These are phyloP conservation scores for Caradrina clavipalpis DNA, from an alignment of 2,888 invertebrate species.

Conservation along the genomic window DNA sequence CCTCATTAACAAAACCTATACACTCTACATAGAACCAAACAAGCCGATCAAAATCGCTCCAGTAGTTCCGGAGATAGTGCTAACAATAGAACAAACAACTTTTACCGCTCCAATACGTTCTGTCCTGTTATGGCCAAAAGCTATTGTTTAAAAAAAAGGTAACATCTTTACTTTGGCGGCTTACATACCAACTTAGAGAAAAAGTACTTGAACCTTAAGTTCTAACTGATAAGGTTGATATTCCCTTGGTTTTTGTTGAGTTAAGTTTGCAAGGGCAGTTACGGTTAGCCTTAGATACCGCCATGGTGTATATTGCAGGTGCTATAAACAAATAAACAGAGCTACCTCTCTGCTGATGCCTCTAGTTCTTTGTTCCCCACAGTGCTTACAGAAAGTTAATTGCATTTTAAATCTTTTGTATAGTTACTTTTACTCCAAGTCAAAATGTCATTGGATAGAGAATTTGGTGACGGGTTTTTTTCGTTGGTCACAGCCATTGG, in stretches of 20 bases:
- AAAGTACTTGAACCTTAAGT: neutral
- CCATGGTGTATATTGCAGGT: conserved; percentile 68
- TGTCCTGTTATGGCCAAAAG: conserved; percentile 57
- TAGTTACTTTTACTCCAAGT: conserved; percentile 1
- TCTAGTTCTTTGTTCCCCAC: conserved; percentile 41
- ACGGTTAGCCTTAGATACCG: conserved; percentile 55
- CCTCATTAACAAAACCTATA: conserved; percentile 32
- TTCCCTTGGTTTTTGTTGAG: neutral
- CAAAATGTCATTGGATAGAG: neutral
- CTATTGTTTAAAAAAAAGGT: conserved; percentile 62
- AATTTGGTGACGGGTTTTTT: neutral
- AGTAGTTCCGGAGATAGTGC: conserved; percentile 54
- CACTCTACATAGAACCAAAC: conserved; percentile 24
- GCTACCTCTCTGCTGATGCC: conserved; percentile 58
- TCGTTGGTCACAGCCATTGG: too few relatives aligned
- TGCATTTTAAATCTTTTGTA: conserved; percentile 47
- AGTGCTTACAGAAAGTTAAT: conserved; percentile 51
- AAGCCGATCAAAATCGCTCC: conserved; percentile 42
- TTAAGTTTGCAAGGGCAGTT: conserved; percentile 36
- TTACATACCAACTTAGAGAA: conserved; percentile 16
- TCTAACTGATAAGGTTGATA: neutral
- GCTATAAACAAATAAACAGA: conserved; percentile 69
- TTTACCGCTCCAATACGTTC: conserved; percentile 66
- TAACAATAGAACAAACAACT: conserved; percentile 63
- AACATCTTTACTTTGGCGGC: conserved; percentile 63